A percentile compares a stretch with the other conserved stretches of the same genome.
Evolutionary conservation across 2,888 invertebrate species (phyloP).

Genomic region (Sialis lutaria): DNA sequence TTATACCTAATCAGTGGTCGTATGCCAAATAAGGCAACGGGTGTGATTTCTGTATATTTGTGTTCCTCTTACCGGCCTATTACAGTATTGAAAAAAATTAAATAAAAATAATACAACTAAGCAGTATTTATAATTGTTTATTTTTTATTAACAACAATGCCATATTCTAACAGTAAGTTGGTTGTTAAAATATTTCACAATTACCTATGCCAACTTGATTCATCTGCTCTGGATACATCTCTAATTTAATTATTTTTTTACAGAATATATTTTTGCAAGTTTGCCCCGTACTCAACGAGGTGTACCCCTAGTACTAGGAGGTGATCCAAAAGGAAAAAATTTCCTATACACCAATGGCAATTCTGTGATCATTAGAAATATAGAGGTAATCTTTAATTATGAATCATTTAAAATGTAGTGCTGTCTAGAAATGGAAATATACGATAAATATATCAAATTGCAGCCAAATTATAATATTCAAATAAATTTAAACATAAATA

Average conservation of each 20-base stretch:
- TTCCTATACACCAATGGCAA: constrained; percentile 96
- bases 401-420: constrained; percentile 1
- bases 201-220: neutral
- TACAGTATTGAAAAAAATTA: no score
- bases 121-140: no score
- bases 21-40: no score
- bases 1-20: no score
- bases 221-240: no score
- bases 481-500: neutral
- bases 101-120: no score
- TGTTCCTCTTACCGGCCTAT: no score
- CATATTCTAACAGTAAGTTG: constrained; percentile 20
- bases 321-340: constrained; percentile 92
- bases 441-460: constrained; percentile 4
- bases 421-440: constrained; percentile 5
- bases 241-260: constrained; percentile 14
- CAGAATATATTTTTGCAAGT: constrained; percentile 82
- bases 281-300: constrained; percentile 91
- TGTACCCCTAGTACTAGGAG: constrained; percentile 82
- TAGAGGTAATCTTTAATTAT: constrained; percentile 41
- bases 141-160: constrained; percentile 14
- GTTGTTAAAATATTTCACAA: neutral
- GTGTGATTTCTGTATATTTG: no score
- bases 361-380: constrained; percentile 92
- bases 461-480: neutral